A percentile compares a stretch with the other conserved stretches of the same genome.
phyloP scores from a whole-genome alignment of 1,140 invertebrate species.

The Drosophila lacertosa region DNA sequence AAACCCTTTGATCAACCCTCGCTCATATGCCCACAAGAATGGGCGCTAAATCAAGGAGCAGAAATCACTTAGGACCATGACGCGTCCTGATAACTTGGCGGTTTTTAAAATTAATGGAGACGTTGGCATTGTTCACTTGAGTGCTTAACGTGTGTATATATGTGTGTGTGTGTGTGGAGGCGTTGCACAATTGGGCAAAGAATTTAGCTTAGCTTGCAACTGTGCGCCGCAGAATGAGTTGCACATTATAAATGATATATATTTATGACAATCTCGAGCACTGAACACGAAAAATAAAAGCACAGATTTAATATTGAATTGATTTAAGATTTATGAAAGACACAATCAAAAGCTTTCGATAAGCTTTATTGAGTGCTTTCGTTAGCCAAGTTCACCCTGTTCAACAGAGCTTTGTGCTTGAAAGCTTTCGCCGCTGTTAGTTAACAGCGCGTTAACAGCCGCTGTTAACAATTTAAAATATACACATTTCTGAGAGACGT shows the following conservation, averaged over 20 bases:
- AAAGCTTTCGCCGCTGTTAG: conserved; percentile 29
- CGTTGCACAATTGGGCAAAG: conserved; percentile 4
- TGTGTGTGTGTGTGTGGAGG: background rate
- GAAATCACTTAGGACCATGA: conserved; percentile 78
- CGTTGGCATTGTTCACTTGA: conserved; percentile 42
- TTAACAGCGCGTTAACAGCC: conserved; percentile 37
- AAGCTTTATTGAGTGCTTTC: conserved; percentile 1
- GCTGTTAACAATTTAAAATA: conserved; percentile 32
- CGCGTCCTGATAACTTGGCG: conserved; percentile 70
- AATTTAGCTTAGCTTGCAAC: conserved; percentile 59
- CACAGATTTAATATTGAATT: conserved; percentile 20
- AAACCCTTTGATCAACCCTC: conserved; percentile 8
- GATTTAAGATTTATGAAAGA: conserved; percentile 27
- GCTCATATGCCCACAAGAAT: background rate
- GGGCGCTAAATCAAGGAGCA: conserved; percentile 62
- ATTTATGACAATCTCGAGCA: conserved; percentile 13
- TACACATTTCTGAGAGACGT: background rate
- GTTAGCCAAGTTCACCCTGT: conserved; percentile 15
- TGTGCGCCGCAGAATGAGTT: conserved; percentile 22
- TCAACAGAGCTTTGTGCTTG: conserved; percentile 20
- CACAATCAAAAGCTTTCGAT: background rate
- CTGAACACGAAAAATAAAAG: background rate
- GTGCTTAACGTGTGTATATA: background rate
- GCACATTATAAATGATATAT: conserved; percentile 20
- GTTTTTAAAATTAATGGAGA: conserved; percentile 79